Conservation (phyloP, 1,140 invertebrate species). For the Penaeus indicus region DNA sequence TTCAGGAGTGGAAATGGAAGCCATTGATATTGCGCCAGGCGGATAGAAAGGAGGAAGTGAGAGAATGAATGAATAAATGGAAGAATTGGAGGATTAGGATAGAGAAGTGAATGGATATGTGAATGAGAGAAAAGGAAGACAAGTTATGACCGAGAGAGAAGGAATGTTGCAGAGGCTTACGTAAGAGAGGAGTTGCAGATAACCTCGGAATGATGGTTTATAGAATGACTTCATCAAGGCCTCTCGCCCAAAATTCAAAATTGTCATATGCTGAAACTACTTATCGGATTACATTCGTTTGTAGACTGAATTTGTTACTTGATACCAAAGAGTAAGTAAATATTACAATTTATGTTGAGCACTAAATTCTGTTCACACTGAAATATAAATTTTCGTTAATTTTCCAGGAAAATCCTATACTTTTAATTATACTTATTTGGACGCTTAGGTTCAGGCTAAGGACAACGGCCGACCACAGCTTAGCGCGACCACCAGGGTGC, state of each 20-base stretch:
- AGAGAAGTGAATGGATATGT: not conserved
- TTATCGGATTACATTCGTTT: too few relatives aligned
- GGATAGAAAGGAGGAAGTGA: not conserved
- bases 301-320: too few relatives aligned
- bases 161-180: not conserved
- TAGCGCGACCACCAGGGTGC: conserved; percentile 79
- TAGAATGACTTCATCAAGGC: not conserved
- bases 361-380: too few relatives aligned
- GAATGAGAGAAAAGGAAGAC: not conserved
- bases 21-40: not conserved
- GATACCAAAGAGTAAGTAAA: too few relatives aligned
- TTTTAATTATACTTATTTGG: not conserved
- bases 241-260: too few relatives aligned
- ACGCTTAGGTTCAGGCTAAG: conserved; percentile 74
- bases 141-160: not conserved
- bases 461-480: conserved; percentile 81
- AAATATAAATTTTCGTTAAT: too few relatives aligned
- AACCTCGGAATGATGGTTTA: not conserved
- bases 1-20: not conserved
- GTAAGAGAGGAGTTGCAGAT: not conserved
- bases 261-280: too few relatives aligned
- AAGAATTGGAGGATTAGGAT: too few relatives aligned
- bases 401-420: not conserved
- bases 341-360: too few relatives aligned
- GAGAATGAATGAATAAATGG: too few relatives aligned